Evolutionary conservation across 2,113 vertebrate species (phyloP).

Genomic region (Microtus oregoni): DNA sequence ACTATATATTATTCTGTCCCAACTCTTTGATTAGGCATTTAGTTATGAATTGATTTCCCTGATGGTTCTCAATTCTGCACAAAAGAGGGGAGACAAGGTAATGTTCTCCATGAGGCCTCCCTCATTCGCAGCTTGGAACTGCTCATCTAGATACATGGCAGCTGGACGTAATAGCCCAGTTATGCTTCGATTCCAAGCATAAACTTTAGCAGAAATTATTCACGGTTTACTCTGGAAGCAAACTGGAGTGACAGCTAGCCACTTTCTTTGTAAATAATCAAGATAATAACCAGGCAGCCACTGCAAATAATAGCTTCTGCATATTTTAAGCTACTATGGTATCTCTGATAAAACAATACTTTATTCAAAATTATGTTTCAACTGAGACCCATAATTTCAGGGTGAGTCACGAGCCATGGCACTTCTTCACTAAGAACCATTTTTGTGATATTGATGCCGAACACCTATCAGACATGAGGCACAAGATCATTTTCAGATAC

Average conservation of each 20-base stretch:
- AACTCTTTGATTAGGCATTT: not conserved
- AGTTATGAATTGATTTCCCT: not conserved
- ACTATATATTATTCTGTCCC: slow-evolving; percentile 44
- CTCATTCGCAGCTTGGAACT: not conserved
- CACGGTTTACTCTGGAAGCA: slow-evolving; percentile 14
- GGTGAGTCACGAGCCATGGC: not conserved
- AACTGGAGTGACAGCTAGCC: not conserved
- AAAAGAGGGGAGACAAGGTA: not conserved
- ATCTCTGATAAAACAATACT: not conserved
- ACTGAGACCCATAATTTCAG: not conserved
- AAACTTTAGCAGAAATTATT: slow-evolving; percentile 59
- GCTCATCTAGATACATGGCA: slow-evolving; percentile 52
- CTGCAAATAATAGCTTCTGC: not conserved
- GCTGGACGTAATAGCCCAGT: slow-evolving; percentile 23
- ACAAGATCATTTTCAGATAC: not conserved
- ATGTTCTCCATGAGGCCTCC: not conserved
- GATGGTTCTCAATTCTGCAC: not conserved
- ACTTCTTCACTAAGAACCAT: not conserved
- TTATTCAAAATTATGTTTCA: slow-evolving; percentile 39
- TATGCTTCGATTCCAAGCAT: slow-evolving; percentile 46
- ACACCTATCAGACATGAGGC: not conserved
- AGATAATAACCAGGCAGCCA: not conserved
- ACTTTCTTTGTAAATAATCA: slow-evolving; percentile 56
- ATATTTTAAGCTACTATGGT: slow-evolving; percentile 23
- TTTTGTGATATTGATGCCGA: not conserved